phyloP scores from a whole-genome alignment of 1,140 invertebrate genomes.

The Penaeus chinensis region DNA sequence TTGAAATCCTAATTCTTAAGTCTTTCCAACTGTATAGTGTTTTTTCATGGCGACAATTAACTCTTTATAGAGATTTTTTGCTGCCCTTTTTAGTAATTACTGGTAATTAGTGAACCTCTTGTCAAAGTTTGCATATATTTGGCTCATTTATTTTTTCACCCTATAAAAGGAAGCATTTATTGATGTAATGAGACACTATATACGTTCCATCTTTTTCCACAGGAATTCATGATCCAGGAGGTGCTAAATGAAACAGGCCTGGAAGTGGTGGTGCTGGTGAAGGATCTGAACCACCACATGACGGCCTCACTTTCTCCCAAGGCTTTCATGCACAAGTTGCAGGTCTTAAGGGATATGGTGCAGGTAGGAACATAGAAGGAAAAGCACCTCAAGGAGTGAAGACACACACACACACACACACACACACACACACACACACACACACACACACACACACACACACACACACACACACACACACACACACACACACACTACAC shows the following conservation, averaged over 20 bases:
- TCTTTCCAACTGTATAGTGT: not conserved
- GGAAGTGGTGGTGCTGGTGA: constrained; percentile 43
- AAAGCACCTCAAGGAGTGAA: not conserved
- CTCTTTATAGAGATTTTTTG: too few species aligned
- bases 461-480: too few species aligned
- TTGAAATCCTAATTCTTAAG: not conserved
- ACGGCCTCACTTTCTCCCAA: constrained; percentile 40
- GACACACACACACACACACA: too few species aligned
- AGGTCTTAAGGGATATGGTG: constrained; percentile 37
- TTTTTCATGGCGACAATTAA: too few species aligned
- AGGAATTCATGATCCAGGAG: constrained; percentile 55
- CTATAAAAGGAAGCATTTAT: not conserved
- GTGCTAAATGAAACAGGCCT: constrained; percentile 37
- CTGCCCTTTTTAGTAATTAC: not conserved
- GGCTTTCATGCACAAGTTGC: constrained; percentile 37
- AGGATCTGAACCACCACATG: constrained; percentile 46
- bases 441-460: too few species aligned
- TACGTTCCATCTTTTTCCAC: not conserved
- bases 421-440: too few species aligned
- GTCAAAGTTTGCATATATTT: constrained; percentile 12
- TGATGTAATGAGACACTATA: not conserved
- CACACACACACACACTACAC: too few species aligned
- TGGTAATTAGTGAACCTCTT: not conserved
- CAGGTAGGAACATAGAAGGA: constrained; percentile 21
- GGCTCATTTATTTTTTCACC: not conserved